Evolutionary conservation across 2,888 invertebrate genomes (phyloP).

Genomic region (Cosmopolites sordidus): DNA sequence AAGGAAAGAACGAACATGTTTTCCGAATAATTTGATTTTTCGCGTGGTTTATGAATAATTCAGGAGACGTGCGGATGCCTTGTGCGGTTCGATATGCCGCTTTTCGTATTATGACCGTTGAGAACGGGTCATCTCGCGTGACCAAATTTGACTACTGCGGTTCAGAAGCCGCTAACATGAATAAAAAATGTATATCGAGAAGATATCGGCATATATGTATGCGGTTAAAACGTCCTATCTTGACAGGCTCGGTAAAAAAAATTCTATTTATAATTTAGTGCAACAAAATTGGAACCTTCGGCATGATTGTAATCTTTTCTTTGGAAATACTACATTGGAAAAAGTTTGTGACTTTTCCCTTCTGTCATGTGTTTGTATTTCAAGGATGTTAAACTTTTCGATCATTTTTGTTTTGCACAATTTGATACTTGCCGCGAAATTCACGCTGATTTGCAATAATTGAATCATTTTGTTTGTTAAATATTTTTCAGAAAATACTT

Average conservation of each 20-base stretch:
- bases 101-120: neutral
- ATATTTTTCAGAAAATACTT: too few species aligned
- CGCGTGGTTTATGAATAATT: neutral
- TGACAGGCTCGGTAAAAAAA: neutral
- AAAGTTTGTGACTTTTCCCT: too few species aligned
- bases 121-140: neutral
- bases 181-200: neutral
- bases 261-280: too few species aligned
- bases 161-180: neutral
- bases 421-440: too few species aligned
- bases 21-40: neutral
- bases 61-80: neutral
- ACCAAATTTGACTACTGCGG: conserved; percentile 1
- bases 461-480: too few species aligned
- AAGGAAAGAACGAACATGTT: neutral
- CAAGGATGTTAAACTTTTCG: too few species aligned
- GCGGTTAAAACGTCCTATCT: neutral
- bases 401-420: too few species aligned
- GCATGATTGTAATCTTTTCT: too few species aligned
- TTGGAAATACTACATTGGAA: too few species aligned
- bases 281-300: too few species aligned
- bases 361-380: too few species aligned
- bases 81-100: neutral
- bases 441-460: too few species aligned
- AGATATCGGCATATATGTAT: neutral